Evolutionary conservation across 1,140 invertebrate genomes (phyloP), one percentile per base, ranked within the genome.

Genomic region (Lepidurus packardi): DNA sequence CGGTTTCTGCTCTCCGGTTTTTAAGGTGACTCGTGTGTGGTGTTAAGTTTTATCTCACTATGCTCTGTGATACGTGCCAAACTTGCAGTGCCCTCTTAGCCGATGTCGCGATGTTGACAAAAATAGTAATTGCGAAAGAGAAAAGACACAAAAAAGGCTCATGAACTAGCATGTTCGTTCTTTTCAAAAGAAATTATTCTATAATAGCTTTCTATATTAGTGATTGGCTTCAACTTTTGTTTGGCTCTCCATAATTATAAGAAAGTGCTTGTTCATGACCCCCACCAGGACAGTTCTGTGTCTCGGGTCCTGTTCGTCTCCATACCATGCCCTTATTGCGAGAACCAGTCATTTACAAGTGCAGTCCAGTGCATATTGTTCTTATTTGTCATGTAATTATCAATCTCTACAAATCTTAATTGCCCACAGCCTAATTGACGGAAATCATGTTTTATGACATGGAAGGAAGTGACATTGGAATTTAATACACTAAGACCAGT

Each of bases 11-110:
- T 74, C 65, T 53, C 34, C 74, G 21, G 8, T 41, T 42, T 78
- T 41, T 10, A 78, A 78, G 24, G 43, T 74, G 73, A 74, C 73
- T 53, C 77, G 34, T 3, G 53, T 65, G 53, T 21, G 53, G 53
- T 65, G 53, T 65, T 65, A 65, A 65, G 53, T 65, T 65, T 65
- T 65, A 65, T 65, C 53, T 65, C 53, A 65, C 53, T 65, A 45
- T 74, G 25, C 41, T 75, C 78, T 78, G 78, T 78, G 78, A 78
- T 78, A 78, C 78, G 78, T 78, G 78, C 78, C 78, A 78, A 78
- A 78, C 44, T 78, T 65, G 74, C 45, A 74, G 75, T 75, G 78
- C 53, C 53, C 53, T 65, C 53, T 65, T 65, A 65, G 16, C n/a
- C 53, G 53, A 21, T 65, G 34, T 34, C 34, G 34, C 34, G 53